Evolutionary conservation across 2,113 vertebrate genomes (phyloP).

Genomic region (Muntiacus reevesi): DNA sequence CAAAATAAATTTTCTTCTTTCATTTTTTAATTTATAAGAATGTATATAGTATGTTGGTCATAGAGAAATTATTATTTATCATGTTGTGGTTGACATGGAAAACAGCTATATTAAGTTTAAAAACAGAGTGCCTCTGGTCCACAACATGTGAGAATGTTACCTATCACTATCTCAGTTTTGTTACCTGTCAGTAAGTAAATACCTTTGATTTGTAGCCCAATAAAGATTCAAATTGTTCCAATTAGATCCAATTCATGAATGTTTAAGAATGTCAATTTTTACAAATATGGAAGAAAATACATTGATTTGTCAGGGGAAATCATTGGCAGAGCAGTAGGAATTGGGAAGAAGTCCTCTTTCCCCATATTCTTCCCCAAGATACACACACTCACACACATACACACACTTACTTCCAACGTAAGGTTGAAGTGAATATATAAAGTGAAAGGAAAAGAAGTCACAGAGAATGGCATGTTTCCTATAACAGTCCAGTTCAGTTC

Average conservation of each 20-base stretch:
- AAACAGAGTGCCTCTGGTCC: background rate
- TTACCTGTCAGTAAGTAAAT: background rate
- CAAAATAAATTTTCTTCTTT: constrained; percentile 5
- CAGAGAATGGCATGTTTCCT: background rate
- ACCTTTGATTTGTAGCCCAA: background rate
- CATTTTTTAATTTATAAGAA: background rate
- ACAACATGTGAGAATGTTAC: background rate
- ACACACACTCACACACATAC: background rate
- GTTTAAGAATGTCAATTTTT: background rate
- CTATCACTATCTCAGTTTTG: background rate
- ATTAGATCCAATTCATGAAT: background rate
- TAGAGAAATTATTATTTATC: background rate
- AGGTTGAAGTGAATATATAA: background rate
- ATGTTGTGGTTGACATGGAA: background rate
- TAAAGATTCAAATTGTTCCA: background rate
- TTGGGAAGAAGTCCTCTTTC: background rate
- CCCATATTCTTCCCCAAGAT: background rate
- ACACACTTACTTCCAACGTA: background rate
- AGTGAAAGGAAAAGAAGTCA: background rate
- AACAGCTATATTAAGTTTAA: background rate
- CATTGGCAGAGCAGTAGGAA: background rate
- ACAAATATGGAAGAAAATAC: background rate
- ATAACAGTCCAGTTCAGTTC: background rate
- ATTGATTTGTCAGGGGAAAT: background rate
- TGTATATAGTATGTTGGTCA: background rate